Conservation (phyloP, 1,140 invertebrate species). For the Hycleus phaleratus region DNA sequence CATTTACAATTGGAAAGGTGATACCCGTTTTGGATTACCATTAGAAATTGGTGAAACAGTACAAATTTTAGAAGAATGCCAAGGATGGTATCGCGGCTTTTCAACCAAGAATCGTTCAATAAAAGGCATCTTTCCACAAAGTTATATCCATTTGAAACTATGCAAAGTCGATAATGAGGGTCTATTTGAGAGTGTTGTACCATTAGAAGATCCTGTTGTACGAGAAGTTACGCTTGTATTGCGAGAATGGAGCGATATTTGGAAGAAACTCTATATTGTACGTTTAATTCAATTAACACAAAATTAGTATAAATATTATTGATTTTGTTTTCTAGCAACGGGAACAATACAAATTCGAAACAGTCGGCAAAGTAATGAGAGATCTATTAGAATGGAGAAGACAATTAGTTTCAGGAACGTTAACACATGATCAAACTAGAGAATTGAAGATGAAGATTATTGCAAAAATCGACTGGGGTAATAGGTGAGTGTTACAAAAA, state of each 20-base stretch:
- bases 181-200: conserved; percentile 59
- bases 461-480: conserved; percentile 90
- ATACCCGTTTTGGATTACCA: conserved; percentile 69
- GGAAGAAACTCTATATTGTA: conserved; percentile 86
- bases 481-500: conserved; percentile 59
- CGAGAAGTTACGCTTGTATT: conserved; percentile 84
- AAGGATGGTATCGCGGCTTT: conserved; percentile 85
- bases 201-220: conserved; percentile 80
- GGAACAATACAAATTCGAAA: conserved; percentile 73
- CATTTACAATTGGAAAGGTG: conserved; percentile 83
- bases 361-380: conserved; percentile 78
- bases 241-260: conserved; percentile 86
- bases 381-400: conserved; percentile 78
- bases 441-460: conserved; percentile 81
- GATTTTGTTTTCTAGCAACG: conserved; percentile 53
- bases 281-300: conserved; percentile 32
- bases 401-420: conserved; percentile 73
- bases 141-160: conserved; percentile 66
- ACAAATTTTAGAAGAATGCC: conserved; percentile 83
- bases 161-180: conserved; percentile 70
- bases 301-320: no score
- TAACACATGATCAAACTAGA: conserved; percentile 81
- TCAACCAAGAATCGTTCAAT: conserved; percentile 68
- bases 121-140: conserved; percentile 79
- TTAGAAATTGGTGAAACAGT: conserved; percentile 86